Base-by-base conservation (phyloP, 2,113 vertebrate genomes). In the Athene cunicularia region DNA sequence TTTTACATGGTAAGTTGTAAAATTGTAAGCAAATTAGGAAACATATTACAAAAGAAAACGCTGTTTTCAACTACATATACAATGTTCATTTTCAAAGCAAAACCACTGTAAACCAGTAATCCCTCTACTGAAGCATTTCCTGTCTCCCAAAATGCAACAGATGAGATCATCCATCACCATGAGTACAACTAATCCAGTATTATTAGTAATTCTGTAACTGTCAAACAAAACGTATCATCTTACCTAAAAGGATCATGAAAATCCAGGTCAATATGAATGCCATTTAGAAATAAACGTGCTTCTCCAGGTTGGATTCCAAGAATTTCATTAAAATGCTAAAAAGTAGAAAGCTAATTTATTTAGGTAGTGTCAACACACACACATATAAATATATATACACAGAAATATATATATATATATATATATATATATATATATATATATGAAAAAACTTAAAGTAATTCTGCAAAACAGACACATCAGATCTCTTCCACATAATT, bases 191-290 rank as follows among this genome's bases (percentile, higher is more conserved):
- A 27, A 14, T 22, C 22, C 33, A 45, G 14, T 15, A 75, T 53
- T 79, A 63, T 27, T 32, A 43, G 9, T 27, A 80, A 88, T 32
- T 50, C 45, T 80, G 2, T 26, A 62, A 59, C 35, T 30, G 63
- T 80, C 41, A 63, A 76, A 75, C 5, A 30, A 89, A 72, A 91
- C 12, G 3, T 45, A 71, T 32, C 43, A 8, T 67, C 96, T 93
- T 98, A 99, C 99, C 99, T 99, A 96, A 99, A 99, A 68, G 99
- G 97, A 96, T 99, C 99, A 82, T 99, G 98, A 97, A 98, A 72
- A 93, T 99, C 98, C 91, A 99, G 91, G 92, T 99, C 99, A 96
- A 99, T 97, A 92, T 74, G 99, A 95, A 99, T 97, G 33, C 99
- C 99, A 47, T 99, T 99, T 96, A 99, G 98, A 98, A 99, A 99